Conservation (phyloP, 2,888 invertebrate genomes). For the Megaustenia siamemsis region DNA sequence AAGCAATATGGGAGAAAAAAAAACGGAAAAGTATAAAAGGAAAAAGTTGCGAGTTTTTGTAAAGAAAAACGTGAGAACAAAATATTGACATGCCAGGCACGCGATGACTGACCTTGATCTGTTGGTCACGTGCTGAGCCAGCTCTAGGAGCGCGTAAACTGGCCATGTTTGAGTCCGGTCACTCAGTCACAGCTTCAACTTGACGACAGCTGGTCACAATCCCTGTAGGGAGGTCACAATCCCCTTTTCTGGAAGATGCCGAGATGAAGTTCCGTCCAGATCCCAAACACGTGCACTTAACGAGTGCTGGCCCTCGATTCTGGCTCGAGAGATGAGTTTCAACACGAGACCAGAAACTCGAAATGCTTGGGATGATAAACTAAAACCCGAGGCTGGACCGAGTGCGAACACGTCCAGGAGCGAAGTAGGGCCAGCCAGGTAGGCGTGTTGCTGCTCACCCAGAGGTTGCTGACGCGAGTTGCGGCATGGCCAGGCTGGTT, state of each 20-base stretch:
- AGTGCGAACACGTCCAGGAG: background rate
- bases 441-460: conserved; percentile 27
- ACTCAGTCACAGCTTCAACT: background rate
- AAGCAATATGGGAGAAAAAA: background rate
- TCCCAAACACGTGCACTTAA: too few species aligned
- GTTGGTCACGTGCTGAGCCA: conserved; percentile 46
- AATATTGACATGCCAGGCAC: background rate
- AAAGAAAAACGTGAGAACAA: background rate
- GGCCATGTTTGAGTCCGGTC: conserved; percentile 14
- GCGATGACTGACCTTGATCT: conserved; percentile 37
- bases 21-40: background rate
- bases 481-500: background rate
- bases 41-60: background rate
- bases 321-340: too few species aligned
- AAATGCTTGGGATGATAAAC: conserved; percentile 13
- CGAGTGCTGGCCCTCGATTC: too few species aligned
- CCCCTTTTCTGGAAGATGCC: too few species aligned
- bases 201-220: background rate
- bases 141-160: conserved; percentile 46
- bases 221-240: too few species aligned
- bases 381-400: background rate
- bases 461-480: background rate
- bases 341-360: background rate
- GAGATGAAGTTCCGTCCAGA: too few species aligned
- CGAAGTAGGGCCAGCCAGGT: background rate